Conservation (phyloP, 2,797 vertebrate species). For the Hypotaenidia philippensis region DNA sequence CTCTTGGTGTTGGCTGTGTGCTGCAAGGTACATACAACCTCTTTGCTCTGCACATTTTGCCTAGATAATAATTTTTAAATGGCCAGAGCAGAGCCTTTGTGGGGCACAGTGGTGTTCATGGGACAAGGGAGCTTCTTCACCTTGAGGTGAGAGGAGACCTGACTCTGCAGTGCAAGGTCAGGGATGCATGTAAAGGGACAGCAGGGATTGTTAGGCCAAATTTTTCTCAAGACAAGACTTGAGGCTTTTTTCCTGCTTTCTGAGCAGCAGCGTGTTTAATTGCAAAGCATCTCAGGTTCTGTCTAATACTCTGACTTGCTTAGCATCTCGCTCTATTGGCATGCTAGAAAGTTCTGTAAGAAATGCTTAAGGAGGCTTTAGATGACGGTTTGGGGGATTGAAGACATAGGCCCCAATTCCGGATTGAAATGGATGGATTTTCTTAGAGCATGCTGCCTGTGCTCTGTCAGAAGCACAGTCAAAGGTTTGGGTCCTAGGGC, state of each 20-base stretch:
- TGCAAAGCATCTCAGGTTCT: neutral
- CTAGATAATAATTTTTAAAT: neutral
- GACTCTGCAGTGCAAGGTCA: neutral
- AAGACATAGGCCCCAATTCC: neutral
- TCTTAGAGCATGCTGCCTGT: neutral
- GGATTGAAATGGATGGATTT: neutral
- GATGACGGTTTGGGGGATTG: neutral
- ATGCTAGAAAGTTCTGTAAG: neutral
- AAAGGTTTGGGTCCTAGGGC: neutral
- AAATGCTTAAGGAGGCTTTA: neutral
- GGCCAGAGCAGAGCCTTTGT: neutral
- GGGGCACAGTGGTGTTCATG: neutral
- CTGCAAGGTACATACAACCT: neutral
- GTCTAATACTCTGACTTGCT: neutral
- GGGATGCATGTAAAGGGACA: neutral
- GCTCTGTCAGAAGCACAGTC: neutral
- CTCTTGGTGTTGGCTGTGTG: accelerated
- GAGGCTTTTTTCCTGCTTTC: neutral
- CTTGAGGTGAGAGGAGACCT: neutral
- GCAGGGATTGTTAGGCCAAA: neutral
- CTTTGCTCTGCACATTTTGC: neutral
- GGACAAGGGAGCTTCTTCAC: neutral
- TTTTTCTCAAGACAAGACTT: neutral
- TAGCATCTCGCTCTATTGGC: neutral
- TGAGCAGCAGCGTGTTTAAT: neutral